Base-by-base conservation (phyloP, 2,797 vertebrate species). In the Characodon lateralis region DNA sequence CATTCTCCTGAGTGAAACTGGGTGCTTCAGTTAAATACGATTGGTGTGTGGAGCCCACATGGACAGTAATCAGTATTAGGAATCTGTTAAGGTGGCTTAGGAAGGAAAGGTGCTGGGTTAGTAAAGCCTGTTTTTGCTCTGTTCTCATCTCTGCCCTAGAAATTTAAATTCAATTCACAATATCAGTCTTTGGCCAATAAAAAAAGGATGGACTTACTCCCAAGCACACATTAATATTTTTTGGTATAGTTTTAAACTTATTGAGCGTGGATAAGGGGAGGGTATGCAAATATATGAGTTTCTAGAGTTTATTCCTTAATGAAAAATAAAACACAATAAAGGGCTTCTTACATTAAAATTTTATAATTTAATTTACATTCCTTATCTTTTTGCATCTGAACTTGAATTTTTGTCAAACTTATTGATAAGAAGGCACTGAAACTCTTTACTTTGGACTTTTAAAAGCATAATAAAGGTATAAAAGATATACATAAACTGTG, bases 41-140 rank as follows among this genome's bases (percentile, higher is more conserved):
- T 39, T 48, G 2, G 72, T 22, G 13, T 26, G 43, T 12, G 14
- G 43, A 68, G 76, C 16, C 43, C 10, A 59, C 28, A 18, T 9
- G 39, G 39, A 71, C 74, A 46, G 51, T 61, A 41, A 83, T 80
- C 78, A 59, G 76, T 53, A 73, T 58, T 53, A 66, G 78, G 58
- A 66, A 6, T 73, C 78, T 73, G 24, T 50, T 26, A 13, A 26
- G 28, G 31, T 53, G 41, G 73, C 83, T 74, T 81, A 48, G 39
- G 41, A 56, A 28, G 35, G 46, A 1, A 56, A 28, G 50, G 22
- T 31, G 1, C 75, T 53, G 22, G 72, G 43, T 78, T 39, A 43
- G 2, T 72, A 41, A 43, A 63, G 8, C 53, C n/a, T 26, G 41
- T 61, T 46, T 59, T n/a, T 59, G 13, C 13, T 56, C 24, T 72